phyloP scores from a whole-genome alignment of 2,797 vertebrate species.

The Loris lydekkerianus region DNA sequence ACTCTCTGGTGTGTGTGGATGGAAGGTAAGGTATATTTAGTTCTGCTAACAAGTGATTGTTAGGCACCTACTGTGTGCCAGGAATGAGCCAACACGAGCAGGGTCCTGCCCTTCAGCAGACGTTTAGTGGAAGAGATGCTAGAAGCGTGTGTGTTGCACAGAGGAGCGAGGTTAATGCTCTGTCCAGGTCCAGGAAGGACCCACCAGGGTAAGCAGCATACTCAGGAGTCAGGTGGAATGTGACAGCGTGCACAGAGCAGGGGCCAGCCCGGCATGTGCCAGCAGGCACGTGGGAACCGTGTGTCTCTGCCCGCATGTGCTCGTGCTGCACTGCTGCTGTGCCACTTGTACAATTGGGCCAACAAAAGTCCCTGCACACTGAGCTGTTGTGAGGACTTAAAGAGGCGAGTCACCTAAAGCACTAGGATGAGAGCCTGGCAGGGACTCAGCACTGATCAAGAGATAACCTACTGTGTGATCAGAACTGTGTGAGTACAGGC shows the following conservation, averaged over 20 bases:
- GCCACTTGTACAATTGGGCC: neutral
- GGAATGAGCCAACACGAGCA: accelerated
- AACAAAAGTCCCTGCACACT: neutral
- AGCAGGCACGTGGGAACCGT: neutral
- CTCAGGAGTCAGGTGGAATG: accelerated
- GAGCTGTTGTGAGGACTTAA: no score
- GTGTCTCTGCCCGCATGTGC: neutral
- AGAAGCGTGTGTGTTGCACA: neutral
- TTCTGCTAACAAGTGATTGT: neutral
- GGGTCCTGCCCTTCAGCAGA: no score
- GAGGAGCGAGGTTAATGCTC: neutral
- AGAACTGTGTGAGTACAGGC: neutral
- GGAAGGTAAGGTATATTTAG: neutral
- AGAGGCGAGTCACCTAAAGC: accelerated
- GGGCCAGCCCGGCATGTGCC: neutral
- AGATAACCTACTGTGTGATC: accelerated
- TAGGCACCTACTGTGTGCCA: neutral
- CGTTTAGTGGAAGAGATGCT: accelerated
- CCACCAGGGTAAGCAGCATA: neutral
- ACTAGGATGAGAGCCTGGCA: neutral
- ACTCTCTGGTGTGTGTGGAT: no score
- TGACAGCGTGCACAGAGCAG: neutral
- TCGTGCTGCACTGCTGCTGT: neutral
- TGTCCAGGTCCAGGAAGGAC: neutral
- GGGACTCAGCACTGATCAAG: accelerated